phyloP scores from a whole-genome alignment of 2,888 invertebrate genomes.

The Dryobota labecula region DNA sequence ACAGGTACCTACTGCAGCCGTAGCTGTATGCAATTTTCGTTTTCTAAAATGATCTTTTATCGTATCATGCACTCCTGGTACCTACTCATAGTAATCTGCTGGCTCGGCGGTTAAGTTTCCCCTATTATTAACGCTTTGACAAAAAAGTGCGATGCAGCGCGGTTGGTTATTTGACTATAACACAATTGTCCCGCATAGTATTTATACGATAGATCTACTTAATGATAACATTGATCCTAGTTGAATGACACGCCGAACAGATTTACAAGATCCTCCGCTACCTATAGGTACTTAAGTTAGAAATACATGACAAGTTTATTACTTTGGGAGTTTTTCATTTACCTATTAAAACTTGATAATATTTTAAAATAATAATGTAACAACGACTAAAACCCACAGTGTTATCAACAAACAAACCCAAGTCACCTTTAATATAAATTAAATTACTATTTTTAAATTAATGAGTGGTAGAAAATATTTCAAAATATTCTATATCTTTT shows the following conservation, averaged over 20 bases:
- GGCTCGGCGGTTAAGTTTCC: slow-evolving; percentile 1
- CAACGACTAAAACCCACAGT: neutral
- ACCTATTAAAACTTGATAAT: neutral
- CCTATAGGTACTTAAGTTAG: too few relatives aligned
- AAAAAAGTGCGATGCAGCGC: slow-evolving; percentile 14
- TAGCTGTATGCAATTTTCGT: neutral
- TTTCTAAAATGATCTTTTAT: neutral
- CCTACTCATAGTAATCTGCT: neutral
- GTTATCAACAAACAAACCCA: neutral
- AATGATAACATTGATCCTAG: neutral
- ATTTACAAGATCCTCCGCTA: neutral
- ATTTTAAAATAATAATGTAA: neutral
- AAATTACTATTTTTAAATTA: too few relatives aligned
- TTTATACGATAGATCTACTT: neutral
- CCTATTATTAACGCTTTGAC: slow-evolving; percentile 1
- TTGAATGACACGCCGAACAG: neutral
- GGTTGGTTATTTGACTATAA: slow-evolving; percentile 2
- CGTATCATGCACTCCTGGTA: neutral
- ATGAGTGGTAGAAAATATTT: slow-evolving; percentile 1
- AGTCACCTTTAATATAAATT: neutral
- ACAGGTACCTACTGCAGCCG: neutral
- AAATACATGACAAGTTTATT: neutral
- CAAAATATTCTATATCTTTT: slow-evolving; percentile 29
- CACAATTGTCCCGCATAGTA: slow-evolving; percentile 37
- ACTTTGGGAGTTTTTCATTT: neutral